Percentiles rank a stretch among this genome's conserved stretches.
These are phyloP conservation scores for Erannis defoliaria DNA, from an alignment of 2,888 invertebrate species.

Conservation along the genomic window DNA sequence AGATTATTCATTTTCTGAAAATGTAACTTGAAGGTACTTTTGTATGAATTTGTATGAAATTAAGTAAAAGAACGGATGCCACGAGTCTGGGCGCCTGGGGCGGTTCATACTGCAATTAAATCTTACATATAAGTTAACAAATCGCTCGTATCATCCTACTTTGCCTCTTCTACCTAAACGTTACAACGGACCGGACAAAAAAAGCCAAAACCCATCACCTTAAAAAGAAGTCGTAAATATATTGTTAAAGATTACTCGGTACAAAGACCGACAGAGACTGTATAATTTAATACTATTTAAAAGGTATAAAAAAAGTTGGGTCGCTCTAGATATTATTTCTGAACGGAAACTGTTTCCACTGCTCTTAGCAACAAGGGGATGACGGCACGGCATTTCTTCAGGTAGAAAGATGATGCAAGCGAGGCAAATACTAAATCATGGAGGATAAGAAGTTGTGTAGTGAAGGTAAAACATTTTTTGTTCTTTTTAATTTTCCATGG, in stretches of 20 bases:
- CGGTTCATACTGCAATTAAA: no score
- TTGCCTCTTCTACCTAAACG: neutral
- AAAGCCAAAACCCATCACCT: neutral
- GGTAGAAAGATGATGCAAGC: neutral
- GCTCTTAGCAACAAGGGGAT: slow-evolving; percentile 33
- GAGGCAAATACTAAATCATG: no score
- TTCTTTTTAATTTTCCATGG: no score
- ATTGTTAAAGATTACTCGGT: slow-evolving; percentile 3
- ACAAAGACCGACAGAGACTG: slow-evolving; percentile 18
- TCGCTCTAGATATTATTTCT: slow-evolving; percentile 19
- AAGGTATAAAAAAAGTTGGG: slow-evolving; percentile 27
- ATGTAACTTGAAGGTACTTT: no score
- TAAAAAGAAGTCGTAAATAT: slow-evolving; percentile 6
- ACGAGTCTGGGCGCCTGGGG: no score
- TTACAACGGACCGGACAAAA: neutral
- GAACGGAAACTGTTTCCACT: slow-evolving; percentile 24
- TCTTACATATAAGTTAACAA: neutral
- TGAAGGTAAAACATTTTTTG: no score
- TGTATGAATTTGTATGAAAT: no score
- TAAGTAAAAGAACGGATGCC: no score
- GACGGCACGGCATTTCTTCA: slow-evolving; percentile 21
- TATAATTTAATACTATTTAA: slow-evolving; percentile 27
- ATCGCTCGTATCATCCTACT: neutral
- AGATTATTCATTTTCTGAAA: no score
- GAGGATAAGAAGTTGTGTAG: no score